Base-by-base conservation (phyloP, 2,888 invertebrate species). In the Pantelozetes paolii region DNA sequence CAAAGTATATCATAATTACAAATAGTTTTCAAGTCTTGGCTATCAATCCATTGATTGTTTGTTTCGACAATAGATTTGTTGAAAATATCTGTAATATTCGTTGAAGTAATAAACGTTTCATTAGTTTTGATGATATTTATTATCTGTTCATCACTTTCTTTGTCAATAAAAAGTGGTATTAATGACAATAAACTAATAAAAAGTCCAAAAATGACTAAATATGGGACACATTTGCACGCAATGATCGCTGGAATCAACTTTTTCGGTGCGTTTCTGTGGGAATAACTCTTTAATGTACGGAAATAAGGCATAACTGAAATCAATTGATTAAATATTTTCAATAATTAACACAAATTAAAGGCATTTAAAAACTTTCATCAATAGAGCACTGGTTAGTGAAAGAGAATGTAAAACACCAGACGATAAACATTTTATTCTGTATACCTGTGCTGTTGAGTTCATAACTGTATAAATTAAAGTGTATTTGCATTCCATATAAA, bases 241-340 rank as follows among this genome's bases (percentile, higher is more conserved):
- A 62, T 62, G 13, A 62, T 62, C 15, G 62, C 62, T 32, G 62
- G 62, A n/a, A 62, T 62, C 36, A 62, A 36, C 36, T 62, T 62
- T 36, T 26, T 9, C 28, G 62, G 62, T 62, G 62, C 62, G n/a
- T 36, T 62, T 62, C 62, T 15, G n/a, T 20, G 20, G 18, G 62
- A 30, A 62, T 62, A 62, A 36, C 62, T 15, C n/a, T 32, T 62
- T 15, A 62, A 62, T 18, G 62, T 36, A 62, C 20, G 62, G 36
- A 62, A 62, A 36, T 62, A n/a, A 62, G 62, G 62, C 62, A 62
- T 62, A 62, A 32, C 62, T 62, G 23, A 1, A 48, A 11, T n/a
- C 11, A 5, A 48, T n/a, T n/a, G n/a, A 5, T n/a, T n/a, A n/a
- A n/a, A n/a, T n/a, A n/a, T n/a, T n/a, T n/a, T n/a, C n/a, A n/a